Base-by-base conservation (phyloP, 2,113 vertebrate genomes). In the Lonchura striata region DNA sequence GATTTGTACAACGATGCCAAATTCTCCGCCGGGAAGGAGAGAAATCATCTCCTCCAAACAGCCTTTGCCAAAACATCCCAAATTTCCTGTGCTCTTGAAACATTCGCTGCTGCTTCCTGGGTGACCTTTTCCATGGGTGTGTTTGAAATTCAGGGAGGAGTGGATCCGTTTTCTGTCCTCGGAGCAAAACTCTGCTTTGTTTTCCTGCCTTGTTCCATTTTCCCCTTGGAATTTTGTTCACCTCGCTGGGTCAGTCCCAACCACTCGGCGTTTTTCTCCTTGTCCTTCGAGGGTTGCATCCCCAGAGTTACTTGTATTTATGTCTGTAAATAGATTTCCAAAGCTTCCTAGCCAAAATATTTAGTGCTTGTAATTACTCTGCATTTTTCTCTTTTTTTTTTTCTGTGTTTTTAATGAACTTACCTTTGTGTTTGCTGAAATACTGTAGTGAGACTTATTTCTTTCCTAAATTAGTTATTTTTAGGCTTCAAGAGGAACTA, bases 251-350 rank as follows among this genome's bases (percentile, higher is more conserved):
- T 97, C 97, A 96, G 95, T 91, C 93, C 91, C 83, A 18, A 97
- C 56, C 95, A 37, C 80, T 91, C 60, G 64, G 93, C 69, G 37
- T 96, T 95, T 96, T 95, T 94, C 86, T 90, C 82, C 84, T 95
- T 28, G 66, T 96, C 94, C 69, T 94, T 25, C 88, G 96, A 98
- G 96, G 93, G 96, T 97, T 98, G 94, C 94, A 97, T 97, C 97
- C 95, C 96, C 90, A 95, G 95, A 97, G 72, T 97, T 95, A 94
- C 97, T 97, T 98, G 98, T 98, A 98, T 98, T 98, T 98, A 98
- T 98, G 97, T 98, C 86, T 98, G 98, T 98, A 98, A 98, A 98
- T 98, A 98, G 98, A 97, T 96, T 98, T 98, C 91, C 90, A 82
- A 87, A 89, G 97, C 97, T 98, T 98, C 95, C 94, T 94, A 96